phyloP scores from a whole-genome alignment of 2,888 invertebrate species.

The Agrypnus murinus region DNA sequence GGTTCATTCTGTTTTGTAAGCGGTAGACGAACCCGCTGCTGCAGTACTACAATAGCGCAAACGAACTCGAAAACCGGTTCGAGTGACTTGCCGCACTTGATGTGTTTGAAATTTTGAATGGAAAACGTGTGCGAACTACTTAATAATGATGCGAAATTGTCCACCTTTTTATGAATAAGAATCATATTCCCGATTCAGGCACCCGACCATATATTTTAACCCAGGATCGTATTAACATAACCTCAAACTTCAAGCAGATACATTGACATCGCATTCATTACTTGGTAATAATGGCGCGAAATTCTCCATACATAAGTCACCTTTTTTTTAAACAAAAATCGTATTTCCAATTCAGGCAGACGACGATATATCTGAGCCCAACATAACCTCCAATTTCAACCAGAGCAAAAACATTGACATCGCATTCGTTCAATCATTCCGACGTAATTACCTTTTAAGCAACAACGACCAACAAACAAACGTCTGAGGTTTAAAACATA shows the following conservation, averaged over 20 bases:
- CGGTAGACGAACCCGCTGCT: constrained; percentile 48
- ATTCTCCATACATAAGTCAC: constrained; percentile 2
- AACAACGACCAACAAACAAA: too few species aligned
- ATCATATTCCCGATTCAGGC: neutral
- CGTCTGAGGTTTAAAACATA: too few species aligned
- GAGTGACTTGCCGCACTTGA: constrained; percentile 45
- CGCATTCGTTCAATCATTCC: constrained; percentile 25
- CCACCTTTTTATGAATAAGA: neutral
- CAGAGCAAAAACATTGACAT: constrained; percentile 26
- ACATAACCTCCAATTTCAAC: neutral
- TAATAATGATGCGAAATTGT: constrained; percentile 41
- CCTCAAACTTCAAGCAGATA: neutral
- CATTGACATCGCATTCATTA: neutral
- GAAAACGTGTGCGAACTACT: constrained; percentile 46
- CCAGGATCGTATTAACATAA: neutral
- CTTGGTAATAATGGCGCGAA: neutral
- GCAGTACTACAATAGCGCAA: constrained; percentile 51
- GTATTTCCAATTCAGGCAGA: neutral
- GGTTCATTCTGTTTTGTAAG: constrained; percentile 51
- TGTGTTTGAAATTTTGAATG: constrained; percentile 50
- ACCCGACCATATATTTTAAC: neutral
- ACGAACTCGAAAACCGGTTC: constrained; percentile 47
- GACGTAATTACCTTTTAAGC: constrained; percentile 22
- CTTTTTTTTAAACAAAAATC: too few species aligned
- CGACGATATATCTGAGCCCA: neutral